Conservation (phyloP, 2,888 invertebrate species). For the Drosophila mulleri region DNA sequence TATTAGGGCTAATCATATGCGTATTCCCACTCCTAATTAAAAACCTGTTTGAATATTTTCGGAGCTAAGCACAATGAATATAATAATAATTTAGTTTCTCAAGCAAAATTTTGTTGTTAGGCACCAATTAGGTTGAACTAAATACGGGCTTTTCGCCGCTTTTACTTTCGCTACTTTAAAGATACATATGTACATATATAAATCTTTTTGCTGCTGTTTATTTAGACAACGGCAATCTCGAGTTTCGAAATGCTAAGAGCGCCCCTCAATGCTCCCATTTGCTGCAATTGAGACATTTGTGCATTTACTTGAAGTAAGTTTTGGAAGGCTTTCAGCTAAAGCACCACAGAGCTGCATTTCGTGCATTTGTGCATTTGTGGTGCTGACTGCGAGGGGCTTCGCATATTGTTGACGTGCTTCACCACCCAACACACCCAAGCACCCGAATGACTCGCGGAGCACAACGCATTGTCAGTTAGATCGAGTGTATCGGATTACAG, state of each 20-base stretch:
- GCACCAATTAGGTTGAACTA: slow-evolving; percentile 6
- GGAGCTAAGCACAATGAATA: slow-evolving; percentile 5
- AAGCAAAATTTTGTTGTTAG: slow-evolving; percentile 13
- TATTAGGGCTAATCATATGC: neutral
- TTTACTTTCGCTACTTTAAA: slow-evolving; percentile 18
- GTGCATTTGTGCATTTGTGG: slow-evolving; percentile 12
- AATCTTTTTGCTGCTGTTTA: neutral
- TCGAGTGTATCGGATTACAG: slow-evolving; percentile 72
- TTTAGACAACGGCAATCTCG: slow-evolving; percentile 32
- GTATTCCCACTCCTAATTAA: neutral
- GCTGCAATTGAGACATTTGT: slow-evolving; percentile 57
- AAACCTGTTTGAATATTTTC: neutral
- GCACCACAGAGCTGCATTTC: slow-evolving; percentile 7
- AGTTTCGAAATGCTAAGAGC: slow-evolving; percentile 46
- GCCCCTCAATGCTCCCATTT: slow-evolving; percentile 31
- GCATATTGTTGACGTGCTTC: slow-evolving; percentile 41
- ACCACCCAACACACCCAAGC: slow-evolving; percentile 54
- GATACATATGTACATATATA: neutral
- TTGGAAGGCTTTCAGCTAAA: slow-evolving; percentile 41
- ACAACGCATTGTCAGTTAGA: slow-evolving; percentile 67
- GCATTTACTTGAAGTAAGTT: slow-evolving; percentile 60
- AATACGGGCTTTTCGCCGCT: slow-evolving; percentile 15
- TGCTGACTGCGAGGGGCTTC: slow-evolving; percentile 64
- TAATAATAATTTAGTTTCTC: slow-evolving; percentile 1
- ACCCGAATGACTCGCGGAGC: slow-evolving; percentile 61